These are phyloP conservation scores for Okamejei kenojei DNA, from an alignment of 2,797 vertebrate genomes.

Conservation along the genomic window DNA sequence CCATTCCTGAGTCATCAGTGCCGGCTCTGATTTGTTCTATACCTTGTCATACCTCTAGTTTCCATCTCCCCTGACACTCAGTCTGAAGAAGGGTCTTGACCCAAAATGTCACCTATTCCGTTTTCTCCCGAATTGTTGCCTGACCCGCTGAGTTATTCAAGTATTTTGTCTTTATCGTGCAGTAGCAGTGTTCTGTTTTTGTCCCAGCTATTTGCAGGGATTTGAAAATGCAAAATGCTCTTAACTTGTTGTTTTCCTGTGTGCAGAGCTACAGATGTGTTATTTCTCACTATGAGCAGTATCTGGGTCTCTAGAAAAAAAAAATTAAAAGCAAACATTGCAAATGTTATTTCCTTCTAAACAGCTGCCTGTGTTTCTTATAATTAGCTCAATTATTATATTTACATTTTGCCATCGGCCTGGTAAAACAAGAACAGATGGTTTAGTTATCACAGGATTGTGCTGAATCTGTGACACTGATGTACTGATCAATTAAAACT, in stretches of 20 bases:
- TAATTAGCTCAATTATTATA: conserved; percentile 28
- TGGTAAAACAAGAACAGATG: conserved; percentile 7
- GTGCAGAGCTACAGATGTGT: background rate
- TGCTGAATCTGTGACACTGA: background rate
- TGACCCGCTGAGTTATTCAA: no score
- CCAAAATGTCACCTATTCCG: no score
- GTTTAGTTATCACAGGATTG: background rate
- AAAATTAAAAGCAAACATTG: background rate
- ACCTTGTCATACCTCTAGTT: no score
- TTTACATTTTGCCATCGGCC: conserved; percentile 18
- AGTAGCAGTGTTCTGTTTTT: background rate
- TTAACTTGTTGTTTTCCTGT: background rate
- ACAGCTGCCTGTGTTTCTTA: background rate
- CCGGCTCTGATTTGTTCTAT: no score
- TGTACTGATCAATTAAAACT: background rate
- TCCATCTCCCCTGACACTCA: no score
- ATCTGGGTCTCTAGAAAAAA: background rate
- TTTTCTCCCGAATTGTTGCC: no score
- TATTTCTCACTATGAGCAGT: background rate
- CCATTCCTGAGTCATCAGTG: no score
- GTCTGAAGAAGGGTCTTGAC: no score
- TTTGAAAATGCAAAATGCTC: background rate
- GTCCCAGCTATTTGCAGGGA: background rate
- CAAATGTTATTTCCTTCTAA: background rate
- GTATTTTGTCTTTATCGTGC: no score